Evolutionary conservation across 2,113 vertebrate genomes (phyloP), one percentile per base, ranked within the genome.

Genomic region (Mesocricetus auratus): DNA sequence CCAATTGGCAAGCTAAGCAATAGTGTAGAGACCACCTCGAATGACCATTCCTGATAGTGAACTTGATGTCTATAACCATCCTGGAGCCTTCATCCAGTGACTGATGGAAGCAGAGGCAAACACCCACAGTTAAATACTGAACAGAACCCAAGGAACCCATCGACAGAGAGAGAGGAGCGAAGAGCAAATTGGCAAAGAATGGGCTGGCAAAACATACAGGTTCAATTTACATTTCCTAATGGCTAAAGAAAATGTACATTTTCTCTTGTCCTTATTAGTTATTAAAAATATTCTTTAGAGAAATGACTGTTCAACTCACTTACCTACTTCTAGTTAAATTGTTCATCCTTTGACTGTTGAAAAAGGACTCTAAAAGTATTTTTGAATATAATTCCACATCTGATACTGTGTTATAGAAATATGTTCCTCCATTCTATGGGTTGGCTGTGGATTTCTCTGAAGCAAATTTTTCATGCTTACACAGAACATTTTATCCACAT

Each of bases 151-250:
- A n/a, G n/a, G n/a, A n/a, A n/a, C n/a, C n/a, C n/a, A n/a, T n/a
- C n/a, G n/a, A n/a, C n/a, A n/a, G n/a, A n/a, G n/a, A n/a, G n/a
- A n/a, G n/a, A n/a, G n/a, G n/a, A n/a, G n/a, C n/a, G n/a, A n/a
- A n/a, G n/a, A n/a, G n/a, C n/a, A n/a, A n/a, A n/a, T n/a, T n/a
- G n/a, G n/a, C n/a, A n/a, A n/a, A n/a, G n/a, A n/a, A n/a, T n/a
- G n/a, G n/a, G n/a, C n/a, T n/a, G n/a, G n/a, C n/a, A n/a, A n/a
- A 53, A 31, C 22, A 47, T 81, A 45, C 24, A 50, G 31, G 31
- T 53, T 89, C 86, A 60, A 93, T 91, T 83, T 95, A 42, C 77
- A 91, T 56, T 94, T 31, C 5, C 21, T 89, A 83, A 89, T 45
- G 31, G 60, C 15, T 73, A 87, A 81, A 17, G 19, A 47, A 64